These are phyloP conservation scores for Crax fasciolata DNA, from an alignment of 2,797 vertebrate genomes.

Conservation along the genomic window DNA sequence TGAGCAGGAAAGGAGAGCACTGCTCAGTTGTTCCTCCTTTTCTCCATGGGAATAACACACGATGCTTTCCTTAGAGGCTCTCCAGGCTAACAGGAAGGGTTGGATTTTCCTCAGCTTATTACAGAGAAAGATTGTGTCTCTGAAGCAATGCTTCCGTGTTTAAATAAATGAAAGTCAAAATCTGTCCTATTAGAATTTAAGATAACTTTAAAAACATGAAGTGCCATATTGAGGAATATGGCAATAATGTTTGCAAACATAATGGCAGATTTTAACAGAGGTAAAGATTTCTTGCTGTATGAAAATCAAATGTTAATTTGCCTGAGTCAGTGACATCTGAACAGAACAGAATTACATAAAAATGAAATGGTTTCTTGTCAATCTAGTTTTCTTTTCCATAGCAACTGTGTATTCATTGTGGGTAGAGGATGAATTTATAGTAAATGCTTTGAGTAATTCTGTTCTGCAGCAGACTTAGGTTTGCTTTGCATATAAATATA, in stretches of 20 bases:
- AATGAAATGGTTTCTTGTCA: neutral
- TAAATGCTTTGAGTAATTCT: neutral
- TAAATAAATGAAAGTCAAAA: neutral
- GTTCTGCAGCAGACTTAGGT: neutral
- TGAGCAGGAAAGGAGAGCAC: neutral
- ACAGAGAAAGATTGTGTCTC: neutral
- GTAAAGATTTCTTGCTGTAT: neutral
- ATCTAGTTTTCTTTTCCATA: neutral
- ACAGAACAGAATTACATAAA: neutral
- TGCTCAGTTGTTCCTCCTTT: neutral
- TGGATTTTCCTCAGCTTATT: neutral
- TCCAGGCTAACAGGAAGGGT: neutral
- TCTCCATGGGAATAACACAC: fast-evolving
- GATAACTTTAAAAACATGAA: neutral
- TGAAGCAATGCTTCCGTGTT: neutral
- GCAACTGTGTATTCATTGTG: neutral
- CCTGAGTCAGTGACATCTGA: neutral
- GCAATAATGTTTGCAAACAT: neutral
- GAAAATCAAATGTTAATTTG: neutral
- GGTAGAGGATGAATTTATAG: neutral
- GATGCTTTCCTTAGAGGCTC: neutral
- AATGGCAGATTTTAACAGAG: neutral
- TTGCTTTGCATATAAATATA: neutral
- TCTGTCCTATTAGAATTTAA: neutral
- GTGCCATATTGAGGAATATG: neutral